Conservation (phyloP, 1,140 invertebrate genomes). For the Tetramorium alpestre region DNA sequence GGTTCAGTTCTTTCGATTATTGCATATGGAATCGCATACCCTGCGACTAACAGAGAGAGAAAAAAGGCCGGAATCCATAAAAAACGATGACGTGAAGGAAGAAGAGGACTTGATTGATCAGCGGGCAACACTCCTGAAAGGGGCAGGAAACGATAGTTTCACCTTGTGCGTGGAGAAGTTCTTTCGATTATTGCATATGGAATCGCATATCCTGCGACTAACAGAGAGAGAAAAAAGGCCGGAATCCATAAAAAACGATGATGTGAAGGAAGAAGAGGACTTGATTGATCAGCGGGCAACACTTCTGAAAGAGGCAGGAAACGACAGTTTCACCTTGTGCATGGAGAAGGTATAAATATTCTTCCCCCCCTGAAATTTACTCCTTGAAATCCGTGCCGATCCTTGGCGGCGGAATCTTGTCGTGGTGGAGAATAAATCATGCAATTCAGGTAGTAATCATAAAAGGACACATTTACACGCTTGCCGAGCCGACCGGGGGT, state of each 20-base stretch:
- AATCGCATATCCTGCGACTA: neutral
- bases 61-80: neutral
- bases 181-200: neutral
- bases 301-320: too few relatives aligned
- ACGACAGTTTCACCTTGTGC: too few relatives aligned
- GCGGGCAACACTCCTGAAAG: too few relatives aligned
- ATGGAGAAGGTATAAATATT: constrained; percentile 10
- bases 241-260: neutral
- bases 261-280: neutral
- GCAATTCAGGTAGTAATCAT: neutral
- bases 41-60: neutral
- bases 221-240: neutral
- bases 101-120: neutral
- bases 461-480: neutral
- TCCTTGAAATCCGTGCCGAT: constrained; percentile 1
- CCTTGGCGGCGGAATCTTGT: neutral
- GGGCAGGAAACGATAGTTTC: neutral
- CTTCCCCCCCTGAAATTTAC: constrained; percentile 1
- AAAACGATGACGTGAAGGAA: neutral
- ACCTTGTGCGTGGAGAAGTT: neutral
- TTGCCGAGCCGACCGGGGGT: neutral
- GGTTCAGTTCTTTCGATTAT: neutral
- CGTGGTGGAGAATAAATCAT: neutral
- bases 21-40: constrained; percentile 22
- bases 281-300: neutral